Evolutionary conservation across 2,888 invertebrate genomes (phyloP).

Genomic region (Rosalia funebris): DNA sequence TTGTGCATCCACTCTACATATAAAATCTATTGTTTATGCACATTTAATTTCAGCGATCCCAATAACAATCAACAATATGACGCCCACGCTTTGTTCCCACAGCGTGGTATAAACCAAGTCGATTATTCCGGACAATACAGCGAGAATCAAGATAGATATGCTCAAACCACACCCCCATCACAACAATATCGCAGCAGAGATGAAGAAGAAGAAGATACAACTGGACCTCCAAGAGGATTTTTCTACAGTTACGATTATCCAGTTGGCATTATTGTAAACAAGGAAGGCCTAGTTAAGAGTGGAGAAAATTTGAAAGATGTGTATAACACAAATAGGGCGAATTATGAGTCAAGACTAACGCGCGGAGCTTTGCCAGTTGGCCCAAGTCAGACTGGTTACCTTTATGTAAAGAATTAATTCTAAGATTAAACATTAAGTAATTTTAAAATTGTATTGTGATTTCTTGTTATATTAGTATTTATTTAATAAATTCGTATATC

Average conservation of each 20-base stretch:
- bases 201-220: conserved; percentile 57
- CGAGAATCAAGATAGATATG: conserved; percentile 38
- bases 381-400: conserved; percentile 39
- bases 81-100: conserved; percentile 9
- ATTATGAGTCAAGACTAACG: conserved; percentile 55
- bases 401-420: conserved; percentile 15
- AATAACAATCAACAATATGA: conserved; percentile 44
- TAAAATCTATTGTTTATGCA: too few species aligned
- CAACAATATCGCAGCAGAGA: conserved; percentile 25
- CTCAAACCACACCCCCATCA: conserved; percentile 1
- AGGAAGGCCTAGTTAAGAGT: conserved; percentile 53
- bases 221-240: conserved; percentile 73
- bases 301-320: conserved; percentile 49
- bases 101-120: conserved; percentile 32
- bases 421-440: not conserved
- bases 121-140: conserved; percentile 45
- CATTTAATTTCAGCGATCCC: conserved; percentile 45
- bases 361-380: conserved; percentile 31
- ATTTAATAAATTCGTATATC: not conserved
- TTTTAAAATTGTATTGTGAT: conserved; percentile 19
- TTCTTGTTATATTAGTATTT: conserved; percentile 19
- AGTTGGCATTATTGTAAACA: conserved; percentile 65
- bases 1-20: too few species aligned
- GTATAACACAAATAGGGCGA: conserved; percentile 55
- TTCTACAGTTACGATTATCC: conserved; percentile 78